Base-by-base conservation (phyloP, 2,888 invertebrate species). In the Oligia fasciuncula region DNA sequence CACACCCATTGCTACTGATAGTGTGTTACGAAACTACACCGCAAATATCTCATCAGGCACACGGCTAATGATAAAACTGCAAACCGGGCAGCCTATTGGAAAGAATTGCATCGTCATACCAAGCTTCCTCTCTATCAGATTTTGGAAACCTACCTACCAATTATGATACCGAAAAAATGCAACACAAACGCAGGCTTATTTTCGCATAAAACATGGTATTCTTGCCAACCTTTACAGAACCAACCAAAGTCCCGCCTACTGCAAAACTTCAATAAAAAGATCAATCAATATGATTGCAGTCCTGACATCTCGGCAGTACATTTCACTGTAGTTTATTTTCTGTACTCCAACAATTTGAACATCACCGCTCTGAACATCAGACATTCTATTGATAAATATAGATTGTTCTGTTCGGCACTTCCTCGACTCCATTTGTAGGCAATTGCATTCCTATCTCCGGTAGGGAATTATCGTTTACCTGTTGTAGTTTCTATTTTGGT, bases 381-480 rank as follows among this genome's bases (percentile, higher is more conserved):
- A 85, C 75, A 75, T 83, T 79, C 82, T 73, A 66, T 51, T 49
- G 23, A 72, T 84, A 85, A 75, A 85, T 75, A 81, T 84, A 84
- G 73, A 81, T 62, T 57, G 72, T 75, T 77, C 69, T 70, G 63
- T 75, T 60, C 63, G 43, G 69, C 72, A 72, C 17, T 75, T 75
- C 77, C 75, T 77, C 49, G 54, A 43, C n/a, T 63, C 13, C 29
- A 60, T 70, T 81, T 67, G 81, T 63, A 63, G 79, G 84, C 74
- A 72, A 81, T 81, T 85, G 75, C 84, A 85, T 81, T 85, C 73
- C 79, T 76, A 79, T 83, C 77, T 85, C 81, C 81, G 76, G 70
- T 76, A 57, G 46, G 46, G 57, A 68, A 67, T 75, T 73, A 70
- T 67, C 51, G 35, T 43, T 85, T 81, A 84, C 85, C 76, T 73